These are phyloP conservation scores for Cololabis saira DNA, from an alignment of 2,113 vertebrate species.

Conservation along the genomic window DNA sequence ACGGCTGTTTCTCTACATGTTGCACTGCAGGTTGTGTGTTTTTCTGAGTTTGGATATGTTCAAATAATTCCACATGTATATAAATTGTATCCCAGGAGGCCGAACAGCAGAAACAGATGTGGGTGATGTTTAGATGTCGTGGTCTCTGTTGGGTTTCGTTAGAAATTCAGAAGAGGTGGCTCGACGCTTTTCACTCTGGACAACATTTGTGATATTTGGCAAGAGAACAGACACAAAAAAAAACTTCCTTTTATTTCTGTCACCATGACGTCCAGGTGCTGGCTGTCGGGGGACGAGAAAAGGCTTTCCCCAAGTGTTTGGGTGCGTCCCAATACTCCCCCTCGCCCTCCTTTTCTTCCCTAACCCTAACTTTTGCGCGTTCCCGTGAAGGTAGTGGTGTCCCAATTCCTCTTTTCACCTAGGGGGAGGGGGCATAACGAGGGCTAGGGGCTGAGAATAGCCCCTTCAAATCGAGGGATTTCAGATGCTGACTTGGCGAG, in stretches of 20 bases:
- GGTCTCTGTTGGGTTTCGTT: conserved; percentile 72
- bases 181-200: conserved; percentile 66
- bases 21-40: conserved; percentile 4
- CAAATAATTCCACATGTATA: conserved; percentile 5
- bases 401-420: too few relatives aligned
- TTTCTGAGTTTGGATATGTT: conserved; percentile 19
- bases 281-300: conserved; percentile 27
- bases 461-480: too few relatives aligned
- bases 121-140: conserved; percentile 79
- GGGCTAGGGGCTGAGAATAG: too few relatives aligned
- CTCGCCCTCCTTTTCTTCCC: too few relatives aligned
- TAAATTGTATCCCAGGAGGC: conserved; percentile 47
- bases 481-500: too few relatives aligned
- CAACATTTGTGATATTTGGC: conserved; percentile 58
- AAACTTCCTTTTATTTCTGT: conserved; percentile 74
- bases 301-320: conserved; percentile 45
- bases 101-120: conserved; percentile 79
- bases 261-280: conserved; percentile 48
- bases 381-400: too few relatives aligned
- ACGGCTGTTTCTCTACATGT: neutral
- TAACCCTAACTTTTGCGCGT: too few relatives aligned
- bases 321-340: too few relatives aligned
- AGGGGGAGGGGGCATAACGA: too few relatives aligned
- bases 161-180: conserved; percentile 64
- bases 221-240: conserved; percentile 53